Evolutionary conservation across 2,113 vertebrate genomes (phyloP).

Genomic region (Ochotona princeps): DNA sequence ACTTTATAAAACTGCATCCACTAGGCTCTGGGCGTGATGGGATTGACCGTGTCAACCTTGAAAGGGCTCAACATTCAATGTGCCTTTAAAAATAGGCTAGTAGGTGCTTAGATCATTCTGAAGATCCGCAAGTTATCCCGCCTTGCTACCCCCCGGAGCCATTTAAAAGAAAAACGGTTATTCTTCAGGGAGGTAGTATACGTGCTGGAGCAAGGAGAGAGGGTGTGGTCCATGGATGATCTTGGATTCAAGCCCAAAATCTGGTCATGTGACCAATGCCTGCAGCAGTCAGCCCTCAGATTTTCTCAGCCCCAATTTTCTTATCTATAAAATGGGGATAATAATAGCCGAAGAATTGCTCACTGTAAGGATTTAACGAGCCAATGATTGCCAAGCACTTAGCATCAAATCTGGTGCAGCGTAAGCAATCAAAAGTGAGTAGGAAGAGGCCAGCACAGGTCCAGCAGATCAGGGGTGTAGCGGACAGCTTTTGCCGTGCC

Average conservation of each 20-base stretch:
- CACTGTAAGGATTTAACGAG: neutral
- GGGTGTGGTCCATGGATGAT: neutral
- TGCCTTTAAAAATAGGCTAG: slow-evolving; percentile 49
- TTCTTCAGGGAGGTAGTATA: neutral
- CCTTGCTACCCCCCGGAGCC: neutral
- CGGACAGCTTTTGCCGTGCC: neutral
- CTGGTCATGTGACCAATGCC: neutral
- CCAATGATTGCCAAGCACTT: neutral
- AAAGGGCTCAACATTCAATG: slow-evolving; percentile 66
- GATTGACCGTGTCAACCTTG: slow-evolving; percentile 66
- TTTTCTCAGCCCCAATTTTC: slow-evolving; percentile 9
- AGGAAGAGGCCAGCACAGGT: neutral
- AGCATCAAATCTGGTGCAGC: neutral
- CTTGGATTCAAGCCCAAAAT: neutral
- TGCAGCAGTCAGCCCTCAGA: neutral
- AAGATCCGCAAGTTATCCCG: slow-evolving; percentile 55
- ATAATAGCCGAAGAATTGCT: neutral
- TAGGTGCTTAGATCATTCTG: slow-evolving; percentile 53
- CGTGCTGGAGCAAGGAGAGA: neutral
- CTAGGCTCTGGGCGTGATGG: slow-evolving; percentile 57
- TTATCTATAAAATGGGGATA: neutral
- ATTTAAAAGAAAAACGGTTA: slow-evolving; percentile 31
- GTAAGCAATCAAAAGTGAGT: neutral
- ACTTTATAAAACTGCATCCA: slow-evolving; percentile 73
- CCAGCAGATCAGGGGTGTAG: neutral